Evolutionary conservation across 2,888 invertebrate genomes (phyloP).

Genomic region (Teinopalpus imperialis): DNA sequence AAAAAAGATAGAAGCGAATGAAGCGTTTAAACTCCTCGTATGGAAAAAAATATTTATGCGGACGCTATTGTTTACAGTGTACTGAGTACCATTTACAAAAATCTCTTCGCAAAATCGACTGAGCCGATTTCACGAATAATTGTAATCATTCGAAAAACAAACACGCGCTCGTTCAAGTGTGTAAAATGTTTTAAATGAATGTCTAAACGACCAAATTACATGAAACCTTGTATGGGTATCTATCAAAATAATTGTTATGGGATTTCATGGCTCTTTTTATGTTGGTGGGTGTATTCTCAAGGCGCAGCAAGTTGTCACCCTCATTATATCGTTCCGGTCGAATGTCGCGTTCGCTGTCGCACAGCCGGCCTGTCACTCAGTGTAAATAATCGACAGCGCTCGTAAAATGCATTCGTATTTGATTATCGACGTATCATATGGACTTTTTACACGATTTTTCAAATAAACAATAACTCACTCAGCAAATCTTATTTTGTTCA

Average conservation of each 20-base stretch:
- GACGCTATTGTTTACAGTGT: slow-evolving; percentile 7
- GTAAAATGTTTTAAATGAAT: slow-evolving; percentile 30
- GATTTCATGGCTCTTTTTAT: not conserved
- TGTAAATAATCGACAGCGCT: slow-evolving; percentile 31
- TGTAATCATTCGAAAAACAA: slow-evolving; percentile 36
- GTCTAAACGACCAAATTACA: slow-evolving; percentile 19
- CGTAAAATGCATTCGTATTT: slow-evolving; percentile 29
- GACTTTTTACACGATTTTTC: slow-evolving; percentile 19
- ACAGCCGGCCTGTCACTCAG: slow-evolving; percentile 40
- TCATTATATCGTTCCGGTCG: slow-evolving; percentile 60
- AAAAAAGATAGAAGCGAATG: not conserved
- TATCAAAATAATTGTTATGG: not conserved
- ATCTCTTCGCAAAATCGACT: slow-evolving; percentile 10
- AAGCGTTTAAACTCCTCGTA: not conserved
- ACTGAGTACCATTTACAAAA: slow-evolving; percentile 12
- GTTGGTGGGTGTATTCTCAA: slow-evolving; percentile 32
- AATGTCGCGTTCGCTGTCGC: slow-evolving; percentile 43
- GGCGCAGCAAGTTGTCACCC: slow-evolving; percentile 49
- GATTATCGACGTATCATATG: slow-evolving; percentile 28
- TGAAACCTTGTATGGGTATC: not conserved
- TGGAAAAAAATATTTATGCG: not conserved
- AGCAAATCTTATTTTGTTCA: too few species aligned
- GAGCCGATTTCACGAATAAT: slow-evolving; percentile 31
- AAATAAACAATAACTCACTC: slow-evolving; percentile 5
- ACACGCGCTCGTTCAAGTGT: slow-evolving; percentile 37